Evolutionary conservation across 2,888 invertebrate genomes (phyloP), one percentile per base, ranked within the genome.

Genomic region (Polymixis lichenea): DNA sequence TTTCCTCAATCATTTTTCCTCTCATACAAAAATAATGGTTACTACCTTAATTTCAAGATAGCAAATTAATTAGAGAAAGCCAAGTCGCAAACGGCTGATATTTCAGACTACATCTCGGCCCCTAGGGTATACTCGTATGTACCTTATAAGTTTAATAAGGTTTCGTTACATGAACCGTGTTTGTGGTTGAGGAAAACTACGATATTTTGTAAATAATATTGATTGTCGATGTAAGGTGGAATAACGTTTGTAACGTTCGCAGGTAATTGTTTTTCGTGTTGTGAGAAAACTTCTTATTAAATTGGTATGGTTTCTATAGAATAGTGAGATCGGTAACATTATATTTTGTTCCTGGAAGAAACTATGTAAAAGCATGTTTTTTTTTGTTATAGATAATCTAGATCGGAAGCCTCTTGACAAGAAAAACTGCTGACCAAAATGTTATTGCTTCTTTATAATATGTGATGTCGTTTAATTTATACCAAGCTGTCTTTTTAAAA

Each of bases 131-230:
- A 13, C 28, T 68, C 56, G 19, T 53, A 11, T 66, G 19, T 61
- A 66, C 72, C 69, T 70, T 55, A 55, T 15, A 25, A 69, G 62
- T 61, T 62, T 85, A 83, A 71, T 83, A 77, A 82, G 70, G 72
- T 53, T 58, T 43, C 8, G 60, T 60, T 56, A 81, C 46, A 69
- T 38, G 68, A 72, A 56, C 32, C 70, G 13, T 13, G 17, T 38
- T 71, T 56, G 68, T 84, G 71, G 51, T 66, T 11, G 53, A 61
- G 46, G 28, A 60, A 77, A 73, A 60, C 28, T 70, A 56, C 8
- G 51, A 1, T n/a, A 32, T 76, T 72, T 60, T 15, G 32, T 72
- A 56, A 85, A 56, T 65, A 70, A 49, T 67, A 62, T 55, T 64
- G 80, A 72, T 72, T 49, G n/a, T 38, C 17, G 19, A 66, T 53